phyloP scores from a whole-genome alignment of 2,888 invertebrate species.

The Elysia crispata region DNA sequence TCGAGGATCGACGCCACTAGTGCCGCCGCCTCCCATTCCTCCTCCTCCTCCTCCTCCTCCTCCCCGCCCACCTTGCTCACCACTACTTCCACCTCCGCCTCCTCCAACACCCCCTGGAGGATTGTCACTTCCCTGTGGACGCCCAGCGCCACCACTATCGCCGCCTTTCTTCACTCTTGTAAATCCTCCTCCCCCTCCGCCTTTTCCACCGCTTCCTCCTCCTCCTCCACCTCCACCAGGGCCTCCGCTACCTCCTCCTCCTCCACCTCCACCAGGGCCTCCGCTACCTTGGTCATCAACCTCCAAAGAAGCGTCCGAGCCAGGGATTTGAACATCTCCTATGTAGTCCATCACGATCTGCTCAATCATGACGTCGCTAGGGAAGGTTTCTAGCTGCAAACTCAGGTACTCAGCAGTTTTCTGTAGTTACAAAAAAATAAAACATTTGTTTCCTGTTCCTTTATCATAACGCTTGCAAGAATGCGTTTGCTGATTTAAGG shows the following conservation, averaged over 20 bases:
- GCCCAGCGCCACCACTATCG: too few relatives aligned
- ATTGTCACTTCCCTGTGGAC: not conserved
- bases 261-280: slow-evolving; percentile 5
- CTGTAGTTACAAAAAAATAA: too few relatives aligned
- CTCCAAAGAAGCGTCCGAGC: not conserved
- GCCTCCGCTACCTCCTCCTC: not conserved
- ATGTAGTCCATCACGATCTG: slow-evolving; percentile 35
- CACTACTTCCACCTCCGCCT: too few relatives aligned
- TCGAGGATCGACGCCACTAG: too few relatives aligned
- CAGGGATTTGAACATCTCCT: slow-evolving; percentile 18
- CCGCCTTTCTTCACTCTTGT: too few relatives aligned
- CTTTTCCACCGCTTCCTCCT: too few relatives aligned
- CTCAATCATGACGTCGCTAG: slow-evolving; percentile 18
- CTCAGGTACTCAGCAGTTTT: not conserved
- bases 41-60: not conserved
- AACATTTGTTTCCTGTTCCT: too few relatives aligned
- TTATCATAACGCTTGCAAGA: too few relatives aligned
- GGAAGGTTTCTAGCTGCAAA: slow-evolving; percentile 33
- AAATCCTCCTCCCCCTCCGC: too few relatives aligned
- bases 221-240: slow-evolving; percentile 11
- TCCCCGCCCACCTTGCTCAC: not conserved
- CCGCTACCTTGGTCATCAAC: not conserved
- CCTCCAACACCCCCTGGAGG: not conserved
- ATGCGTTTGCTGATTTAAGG: too few relatives aligned
- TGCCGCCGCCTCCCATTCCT: too few relatives aligned